phyloP scores from a whole-genome alignment of 1,140 invertebrate genomes.

The Chlorops oryzae region DNA sequence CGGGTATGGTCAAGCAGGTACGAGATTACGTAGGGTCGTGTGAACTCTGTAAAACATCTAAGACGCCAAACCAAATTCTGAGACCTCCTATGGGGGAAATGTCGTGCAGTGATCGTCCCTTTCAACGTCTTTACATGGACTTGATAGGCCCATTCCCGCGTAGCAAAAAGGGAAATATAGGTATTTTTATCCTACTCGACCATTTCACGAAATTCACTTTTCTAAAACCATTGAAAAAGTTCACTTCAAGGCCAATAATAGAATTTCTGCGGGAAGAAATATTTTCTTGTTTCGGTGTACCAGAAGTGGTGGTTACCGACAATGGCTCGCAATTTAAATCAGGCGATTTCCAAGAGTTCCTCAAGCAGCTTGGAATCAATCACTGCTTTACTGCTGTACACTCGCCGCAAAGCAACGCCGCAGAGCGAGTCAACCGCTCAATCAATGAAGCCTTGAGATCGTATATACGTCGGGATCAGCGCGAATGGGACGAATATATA shows the following conservation, averaged over 20 bases:
- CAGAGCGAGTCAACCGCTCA: constrained; percentile 6
- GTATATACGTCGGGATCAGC: not conserved
- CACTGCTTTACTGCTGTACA: constrained; percentile 2
- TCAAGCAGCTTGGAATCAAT: not conserved
- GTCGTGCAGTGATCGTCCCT: constrained; percentile 1
- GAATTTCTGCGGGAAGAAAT: constrained; percentile 5
- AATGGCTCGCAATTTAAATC: constrained; percentile 16
- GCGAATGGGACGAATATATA: constrained; percentile 12
- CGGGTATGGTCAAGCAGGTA: constrained; percentile 9
- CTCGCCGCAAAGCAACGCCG: not conserved
- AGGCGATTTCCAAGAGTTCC: constrained; percentile 2
- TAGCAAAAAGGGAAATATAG: constrained; percentile 9
- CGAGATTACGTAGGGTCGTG: constrained; percentile 5
- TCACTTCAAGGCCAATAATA: not conserved
- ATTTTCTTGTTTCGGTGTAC: constrained; percentile 8
- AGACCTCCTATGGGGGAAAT: constrained; percentile 8
- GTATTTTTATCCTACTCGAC: constrained; percentile 9
- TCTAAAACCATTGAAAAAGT: constrained; percentile 7
- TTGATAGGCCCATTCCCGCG: constrained; percentile 8
- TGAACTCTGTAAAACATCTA: constrained; percentile 10
- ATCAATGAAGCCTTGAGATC: constrained; percentile 5
- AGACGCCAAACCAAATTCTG: constrained; percentile 5
- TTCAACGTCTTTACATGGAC: constrained; percentile 12
- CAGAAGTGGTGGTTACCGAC: constrained; percentile 10
- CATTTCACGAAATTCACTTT: constrained; percentile 10